Evolutionary conservation across 2,888 invertebrate genomes (phyloP), one percentile per base, ranked within the genome.

Genomic region (Mythimna albipuncta): DNA sequence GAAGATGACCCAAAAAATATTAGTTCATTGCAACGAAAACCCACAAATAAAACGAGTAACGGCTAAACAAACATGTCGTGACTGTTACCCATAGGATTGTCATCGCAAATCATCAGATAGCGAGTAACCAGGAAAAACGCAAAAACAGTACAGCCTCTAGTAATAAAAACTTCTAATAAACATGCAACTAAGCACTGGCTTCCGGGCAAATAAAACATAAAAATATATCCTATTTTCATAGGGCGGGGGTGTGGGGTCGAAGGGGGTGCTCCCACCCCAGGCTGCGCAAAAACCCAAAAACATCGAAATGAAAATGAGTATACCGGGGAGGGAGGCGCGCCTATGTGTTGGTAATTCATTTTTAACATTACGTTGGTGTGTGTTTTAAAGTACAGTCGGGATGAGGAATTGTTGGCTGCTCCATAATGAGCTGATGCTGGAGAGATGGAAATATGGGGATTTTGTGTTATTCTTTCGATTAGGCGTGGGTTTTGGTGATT

Each of bases 251-350:
- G 92, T 89, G 92, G 88, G 84, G 77, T 58, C 85, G 83, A 72
- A 78, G 85, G 87, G 87, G 82, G 87, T 83, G 21, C 82, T 82
- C 83, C 86, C 85, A 89, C 88, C 91, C 94, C 93, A 91, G 90
- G 91, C 94, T 96, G 96, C 96, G 96, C 96, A 96, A 96, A 96
- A 96, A 96, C 96, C 96, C 96, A 94, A 96, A 96, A 96, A 96
- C 96, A 96, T 96, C 96, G 95, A 95, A 96, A 95, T 96, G 96
- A 96, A 96, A 96, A 96, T 96, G 96, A 96, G 96, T 95, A 95
- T 95, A 94, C 93, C 89, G 90, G 93, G 94, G 95, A 89, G 92
- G 93, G 86, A 70, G 82, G 75, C 84, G 88, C 87, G 90, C 89
- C 88, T 89, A 91, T 95, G 95, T 96, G 96, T 95, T 95, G 93